Evolutionary conservation across 2,797 vertebrate species (phyloP), one percentile per base, ranked within the genome.

Genomic region (Xenentodon cancila): DNA sequence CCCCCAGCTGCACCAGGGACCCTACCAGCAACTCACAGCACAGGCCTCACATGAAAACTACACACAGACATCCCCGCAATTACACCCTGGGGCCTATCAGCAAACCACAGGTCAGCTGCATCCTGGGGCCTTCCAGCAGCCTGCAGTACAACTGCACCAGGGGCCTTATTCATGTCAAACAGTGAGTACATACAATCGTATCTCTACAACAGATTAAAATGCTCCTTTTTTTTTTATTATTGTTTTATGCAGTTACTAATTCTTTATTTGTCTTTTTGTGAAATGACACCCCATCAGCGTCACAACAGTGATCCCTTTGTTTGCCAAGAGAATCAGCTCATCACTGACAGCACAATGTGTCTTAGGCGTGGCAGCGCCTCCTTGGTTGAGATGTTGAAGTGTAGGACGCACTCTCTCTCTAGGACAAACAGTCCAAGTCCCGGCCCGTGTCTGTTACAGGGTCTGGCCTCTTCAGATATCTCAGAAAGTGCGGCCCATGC

Each of bases 151-250:
- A 49, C 71, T 83, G 63, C 88, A 88, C 55, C 89, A 79, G 67
- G 85, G 77, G 56, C 64, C 69, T 67, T 89, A 88, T 75, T 87
- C 81, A 54, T 78, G 90, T 83, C 89, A 85, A 77, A 85, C 90
- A 68, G 93, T 94, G 84, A 92, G 93, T 92, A 32, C 49, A 59
- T 25, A 1, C 22, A 3, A 43, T 56, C 63, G 12, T 32, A 9
- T 37, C 18, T 25, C 30, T 19, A 18, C 19, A 9, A 5, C 2
- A 40, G 4, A 5, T 19, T 40, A 8, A 51, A 16, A 67, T 18
- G 7, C 15, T 16, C 0, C 5, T 18, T 47, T 20, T 47, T 20
- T 44, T 5, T 21, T 5, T 46, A n/a, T 48, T 46, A n/a, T 48
- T 48, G 1, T 64, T 68, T 71, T 76, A 16, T 64, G 11, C 53